These are phyloP conservation scores for Selenia dentaria DNA, from an alignment of 2,888 invertebrate genomes.

Conservation along the genomic window DNA sequence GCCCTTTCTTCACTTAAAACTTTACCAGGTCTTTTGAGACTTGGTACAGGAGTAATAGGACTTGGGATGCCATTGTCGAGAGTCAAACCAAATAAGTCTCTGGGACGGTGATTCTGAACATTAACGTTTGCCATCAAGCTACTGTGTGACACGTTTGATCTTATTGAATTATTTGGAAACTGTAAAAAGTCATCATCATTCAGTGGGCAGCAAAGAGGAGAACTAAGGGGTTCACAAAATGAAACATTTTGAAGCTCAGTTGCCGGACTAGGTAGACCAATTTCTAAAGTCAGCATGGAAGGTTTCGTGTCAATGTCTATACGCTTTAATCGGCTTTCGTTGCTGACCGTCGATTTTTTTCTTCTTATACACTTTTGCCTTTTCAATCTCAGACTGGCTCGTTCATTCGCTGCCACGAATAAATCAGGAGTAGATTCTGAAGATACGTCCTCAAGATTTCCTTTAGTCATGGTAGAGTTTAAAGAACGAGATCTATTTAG, in stretches of 20 bases:
- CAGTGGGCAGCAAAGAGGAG: conserved; percentile 50
- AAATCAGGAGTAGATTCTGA: conserved; percentile 74
- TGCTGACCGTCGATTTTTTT: conserved; percentile 75
- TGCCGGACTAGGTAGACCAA: conserved; percentile 74
- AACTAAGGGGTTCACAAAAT: conserved; percentile 59
- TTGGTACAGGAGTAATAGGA: conserved; percentile 75
- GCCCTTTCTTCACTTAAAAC: conserved; percentile 73
- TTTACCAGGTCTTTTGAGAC: conserved; percentile 69
- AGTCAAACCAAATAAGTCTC: conserved; percentile 73
- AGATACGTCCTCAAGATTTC: conserved; percentile 51
- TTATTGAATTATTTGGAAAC: conserved; percentile 48
- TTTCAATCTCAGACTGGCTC: conserved; percentile 68
- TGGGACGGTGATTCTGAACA: conserved; percentile 55
- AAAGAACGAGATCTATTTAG: conserved; percentile 69
- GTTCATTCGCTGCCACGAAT: conserved; percentile 51
- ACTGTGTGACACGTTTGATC: conserved; percentile 71
- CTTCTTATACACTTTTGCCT: conserved; percentile 85
- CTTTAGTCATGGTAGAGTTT: conserved; percentile 53
- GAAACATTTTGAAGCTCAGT: conserved; percentile 64
- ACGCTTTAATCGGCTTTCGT: conserved; percentile 62
- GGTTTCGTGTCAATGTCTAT: conserved; percentile 51
- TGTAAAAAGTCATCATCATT: conserved; percentile 40
- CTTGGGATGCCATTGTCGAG: conserved; percentile 80
- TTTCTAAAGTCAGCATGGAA: conserved; percentile 67
- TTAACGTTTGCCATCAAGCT: conserved; percentile 65